Evolutionary conservation across 2,113 vertebrate species (phyloP).

Genomic region (Gnathonemus echidnorhynchus): DNA sequence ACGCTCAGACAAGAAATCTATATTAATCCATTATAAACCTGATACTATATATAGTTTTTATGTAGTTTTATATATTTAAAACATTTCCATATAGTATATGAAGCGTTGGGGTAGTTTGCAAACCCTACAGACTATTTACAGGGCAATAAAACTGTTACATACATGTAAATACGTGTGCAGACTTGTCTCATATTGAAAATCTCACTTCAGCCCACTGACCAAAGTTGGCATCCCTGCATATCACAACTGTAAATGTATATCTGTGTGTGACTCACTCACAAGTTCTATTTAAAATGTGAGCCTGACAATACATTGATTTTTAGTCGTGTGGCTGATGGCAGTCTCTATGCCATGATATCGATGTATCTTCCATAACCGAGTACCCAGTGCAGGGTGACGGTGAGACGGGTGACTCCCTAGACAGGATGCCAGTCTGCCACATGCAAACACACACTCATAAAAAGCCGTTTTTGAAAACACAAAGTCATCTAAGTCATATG

Average conservation of each 20-base stretch:
- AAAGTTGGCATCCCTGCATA: not conserved
- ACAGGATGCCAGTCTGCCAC: not conserved
- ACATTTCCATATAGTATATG: no score
- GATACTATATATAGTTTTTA: not conserved
- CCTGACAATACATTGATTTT: not conserved
- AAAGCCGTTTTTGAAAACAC: no score
- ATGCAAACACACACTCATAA: no score
- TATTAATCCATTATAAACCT: not conserved
- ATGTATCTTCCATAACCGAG: no score
- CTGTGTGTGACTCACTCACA: not conserved
- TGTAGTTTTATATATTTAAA: not conserved
- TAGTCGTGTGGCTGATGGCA: no score
- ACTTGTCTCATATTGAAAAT: not conserved
- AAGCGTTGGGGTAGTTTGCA: not conserved
- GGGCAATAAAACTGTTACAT: not conserved
- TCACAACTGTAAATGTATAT: not conserved
- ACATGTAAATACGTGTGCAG: not conserved
- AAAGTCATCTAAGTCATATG: not conserved
- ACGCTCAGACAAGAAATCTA: not conserved
- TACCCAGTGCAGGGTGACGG: no score
- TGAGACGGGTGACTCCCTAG: no score
- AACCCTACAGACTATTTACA: not conserved
- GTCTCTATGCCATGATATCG: no score
- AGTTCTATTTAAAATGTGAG: not conserved
- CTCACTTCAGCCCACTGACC: not conserved